A percentile compares a stretch with the other conserved stretches of the same genome.
Conservation (phyloP, 1,140 invertebrate species). For the Anastatus disparis region DNA sequence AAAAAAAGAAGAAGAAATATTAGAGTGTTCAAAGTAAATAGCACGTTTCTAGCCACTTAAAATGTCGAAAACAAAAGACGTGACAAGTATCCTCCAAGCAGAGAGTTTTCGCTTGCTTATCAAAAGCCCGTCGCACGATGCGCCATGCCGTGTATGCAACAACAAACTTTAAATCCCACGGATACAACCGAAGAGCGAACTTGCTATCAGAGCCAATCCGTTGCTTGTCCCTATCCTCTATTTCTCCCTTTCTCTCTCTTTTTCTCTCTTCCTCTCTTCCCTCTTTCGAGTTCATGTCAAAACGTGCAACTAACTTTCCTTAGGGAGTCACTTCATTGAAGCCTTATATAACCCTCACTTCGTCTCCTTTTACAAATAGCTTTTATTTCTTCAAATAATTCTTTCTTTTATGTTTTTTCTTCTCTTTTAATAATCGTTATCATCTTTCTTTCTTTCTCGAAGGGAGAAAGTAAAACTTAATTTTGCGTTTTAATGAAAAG, state of each 20-base stretch:
- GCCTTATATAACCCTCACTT: conserved; percentile 30
- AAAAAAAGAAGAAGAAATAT: too few relatives aligned
- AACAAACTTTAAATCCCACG: conserved; percentile 53
- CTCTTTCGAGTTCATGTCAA: conserved; percentile 50
- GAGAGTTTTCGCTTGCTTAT: conserved; percentile 33
- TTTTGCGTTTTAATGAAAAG: too few relatives aligned
- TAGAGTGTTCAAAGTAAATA: not conserved
- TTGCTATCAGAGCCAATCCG: conserved; percentile 53
- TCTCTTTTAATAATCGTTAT: too few relatives aligned
- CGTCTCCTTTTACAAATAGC: not conserved
- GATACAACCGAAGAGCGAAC: conserved; percentile 52
- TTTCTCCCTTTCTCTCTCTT: too few relatives aligned
- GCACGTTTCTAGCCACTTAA: conserved; percentile 28
- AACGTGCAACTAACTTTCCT: conserved; percentile 52
- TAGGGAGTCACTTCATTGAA: conserved; percentile 11
- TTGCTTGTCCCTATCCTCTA: too few relatives aligned
- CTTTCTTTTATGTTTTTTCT: too few relatives aligned
- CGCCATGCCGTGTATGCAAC: not conserved
- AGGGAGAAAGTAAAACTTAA: too few relatives aligned
- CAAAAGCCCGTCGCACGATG: conserved; percentile 26
- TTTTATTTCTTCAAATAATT: too few relatives aligned
- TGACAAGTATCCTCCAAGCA: conserved; percentile 33
- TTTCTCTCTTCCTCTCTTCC: too few relatives aligned
- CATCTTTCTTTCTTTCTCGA: too few relatives aligned
- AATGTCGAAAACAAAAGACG: conserved; percentile 34